Evolutionary conservation across 2,797 vertebrate genomes (phyloP).

Genomic region (Gymnothorax javanicus): DNA sequence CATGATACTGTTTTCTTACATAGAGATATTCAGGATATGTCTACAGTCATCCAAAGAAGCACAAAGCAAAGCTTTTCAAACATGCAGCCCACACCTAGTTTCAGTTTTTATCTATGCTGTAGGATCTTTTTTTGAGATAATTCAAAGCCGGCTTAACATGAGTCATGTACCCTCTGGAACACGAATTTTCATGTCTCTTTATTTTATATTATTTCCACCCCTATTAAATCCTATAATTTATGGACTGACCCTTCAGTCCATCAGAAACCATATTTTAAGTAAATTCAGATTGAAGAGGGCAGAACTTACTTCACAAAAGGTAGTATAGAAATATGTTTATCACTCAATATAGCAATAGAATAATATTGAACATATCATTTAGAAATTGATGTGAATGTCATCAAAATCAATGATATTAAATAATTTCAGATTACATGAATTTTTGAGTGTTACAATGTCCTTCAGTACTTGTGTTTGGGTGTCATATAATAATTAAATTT

Average conservation of each 20-base stretch:
- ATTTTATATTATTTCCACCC: conserved; percentile 53
- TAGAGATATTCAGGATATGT: conserved; percentile 45
- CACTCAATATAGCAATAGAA: background rate
- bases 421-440: background rate
- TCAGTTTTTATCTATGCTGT: conserved; percentile 47
- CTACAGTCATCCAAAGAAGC: conserved; percentile 39
- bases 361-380: background rate
- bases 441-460: background rate
- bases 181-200: conserved; percentile 45
- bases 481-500: background rate
- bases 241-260: conserved; percentile 37
- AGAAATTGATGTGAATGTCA: background rate
- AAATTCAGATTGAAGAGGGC: background rate
- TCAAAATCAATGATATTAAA: background rate
- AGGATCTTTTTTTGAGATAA: conserved; percentile 43
- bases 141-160: conserved; percentile 43
- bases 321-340: background rate
- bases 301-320: background rate
- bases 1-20: conserved; percentile 50
- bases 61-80: conserved; percentile 49
- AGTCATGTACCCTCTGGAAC: conserved; percentile 31
- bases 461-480: background rate
- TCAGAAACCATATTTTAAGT: conserved; percentile 32
- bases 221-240: conserved; percentile 53
- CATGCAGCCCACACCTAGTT: conserved; percentile 50